These are phyloP conservation scores for Phortica magna DNA, from an alignment of 2,888 invertebrate species.

Conservation along the genomic window DNA sequence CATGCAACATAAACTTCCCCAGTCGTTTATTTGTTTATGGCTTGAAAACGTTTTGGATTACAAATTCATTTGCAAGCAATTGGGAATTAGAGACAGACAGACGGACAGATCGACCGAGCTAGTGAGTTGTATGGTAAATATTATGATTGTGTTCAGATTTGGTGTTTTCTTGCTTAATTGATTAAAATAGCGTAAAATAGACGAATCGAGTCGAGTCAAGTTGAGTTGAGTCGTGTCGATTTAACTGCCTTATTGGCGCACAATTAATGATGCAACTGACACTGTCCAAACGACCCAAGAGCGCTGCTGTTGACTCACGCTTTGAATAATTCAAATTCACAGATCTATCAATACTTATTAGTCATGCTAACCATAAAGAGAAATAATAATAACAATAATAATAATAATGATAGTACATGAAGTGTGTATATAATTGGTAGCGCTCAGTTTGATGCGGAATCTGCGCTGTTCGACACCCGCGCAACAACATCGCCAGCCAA, in stretches of 20 bases:
- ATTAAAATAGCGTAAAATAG: background rate
- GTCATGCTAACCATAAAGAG: background rate
- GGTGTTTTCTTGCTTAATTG: slow-evolving; percentile 26
- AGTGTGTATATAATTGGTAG: background rate
- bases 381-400: background rate
- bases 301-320: background rate
- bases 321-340: background rate
- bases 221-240: too few species aligned
- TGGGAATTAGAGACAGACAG: slow-evolving; percentile 65
- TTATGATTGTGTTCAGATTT: slow-evolving; percentile 59
- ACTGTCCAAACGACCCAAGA: too few species aligned
- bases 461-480: slow-evolving; percentile 64
- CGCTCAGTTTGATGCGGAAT: background rate
- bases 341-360: background rate
- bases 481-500: slow-evolving; percentile 37
- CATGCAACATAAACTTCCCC: slow-evolving; percentile 62
- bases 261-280: too few species aligned
- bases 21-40: slow-evolving; percentile 46
- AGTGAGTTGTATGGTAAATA: slow-evolving; percentile 64
- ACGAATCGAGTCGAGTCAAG: background rate
- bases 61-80: slow-evolving; percentile 67
- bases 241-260: too few species aligned
- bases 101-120: too few species aligned
- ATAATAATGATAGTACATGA: background rate
- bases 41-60: slow-evolving; percentile 67